phyloP scores from a whole-genome alignment of 1,140 invertebrate genomes.

The Drosophila bocki region DNA sequence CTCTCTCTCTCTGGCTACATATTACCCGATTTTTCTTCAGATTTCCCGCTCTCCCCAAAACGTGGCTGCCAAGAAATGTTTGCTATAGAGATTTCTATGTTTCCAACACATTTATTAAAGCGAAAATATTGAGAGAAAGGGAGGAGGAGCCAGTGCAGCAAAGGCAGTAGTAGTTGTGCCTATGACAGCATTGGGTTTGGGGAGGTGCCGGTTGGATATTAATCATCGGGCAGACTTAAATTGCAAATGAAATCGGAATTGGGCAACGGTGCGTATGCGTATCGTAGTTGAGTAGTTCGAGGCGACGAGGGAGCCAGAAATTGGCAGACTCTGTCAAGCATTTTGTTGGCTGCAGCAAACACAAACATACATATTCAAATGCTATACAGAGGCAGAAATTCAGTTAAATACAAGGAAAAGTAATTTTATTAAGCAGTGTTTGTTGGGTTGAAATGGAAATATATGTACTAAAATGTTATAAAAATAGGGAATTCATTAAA shows the following conservation, averaged over 20 bases:
- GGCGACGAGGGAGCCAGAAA: conserved; percentile 47
- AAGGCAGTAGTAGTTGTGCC: conserved; percentile 12
- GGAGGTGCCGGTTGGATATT: conserved; percentile 38
- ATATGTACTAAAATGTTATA: background rate
- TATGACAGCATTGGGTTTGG: conserved; percentile 30
- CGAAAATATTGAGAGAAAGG: conserved; percentile 16
- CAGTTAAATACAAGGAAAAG: background rate
- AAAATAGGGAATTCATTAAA: too few species aligned
- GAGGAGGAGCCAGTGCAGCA: conserved; percentile 22
- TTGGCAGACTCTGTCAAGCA: conserved; percentile 58
- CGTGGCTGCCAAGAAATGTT: conserved; percentile 56
- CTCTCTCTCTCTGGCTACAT: background rate
- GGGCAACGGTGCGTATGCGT: conserved; percentile 61
- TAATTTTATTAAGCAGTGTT: too few species aligned
- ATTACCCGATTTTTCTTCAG: conserved; percentile 18
- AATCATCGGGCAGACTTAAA: conserved; percentile 58
- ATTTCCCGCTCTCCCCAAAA: conserved; percentile 9
- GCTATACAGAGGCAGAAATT: conserved; percentile 1
- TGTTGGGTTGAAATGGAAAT: too few species aligned
- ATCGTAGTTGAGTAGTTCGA: conserved; percentile 54
- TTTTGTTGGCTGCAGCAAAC: conserved; percentile 55
- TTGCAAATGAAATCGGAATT: conserved; percentile 58
- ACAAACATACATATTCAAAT: conserved; percentile 50
- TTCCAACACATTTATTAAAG: conserved; percentile 61
- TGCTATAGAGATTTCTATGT: conserved; percentile 49